Percentiles rank a stretch among this genome's conserved stretches.
phyloP scores from a whole-genome alignment of 2,113 vertebrate genomes.

The Thunnus maccoyii region DNA sequence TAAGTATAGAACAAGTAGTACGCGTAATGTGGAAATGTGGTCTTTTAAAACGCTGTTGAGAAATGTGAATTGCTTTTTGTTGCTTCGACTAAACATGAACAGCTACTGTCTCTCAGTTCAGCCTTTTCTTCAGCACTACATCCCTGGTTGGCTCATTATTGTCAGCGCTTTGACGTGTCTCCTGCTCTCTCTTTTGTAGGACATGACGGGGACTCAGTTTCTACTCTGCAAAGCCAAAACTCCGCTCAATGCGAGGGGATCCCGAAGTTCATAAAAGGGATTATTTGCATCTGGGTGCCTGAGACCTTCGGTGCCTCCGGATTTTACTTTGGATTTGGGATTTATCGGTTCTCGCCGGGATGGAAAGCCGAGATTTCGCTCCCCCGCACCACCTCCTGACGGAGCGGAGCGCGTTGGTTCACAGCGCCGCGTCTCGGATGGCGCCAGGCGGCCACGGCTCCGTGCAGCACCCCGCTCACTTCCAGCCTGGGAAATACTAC shows the following conservation, averaged over 20 bases:
- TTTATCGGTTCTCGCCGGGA: constrained; percentile 85
- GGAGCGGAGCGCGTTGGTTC: constrained; percentile 91
- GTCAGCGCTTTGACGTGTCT: constrained; percentile 76
- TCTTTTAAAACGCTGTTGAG: constrained; percentile 1
- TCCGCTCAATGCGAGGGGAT: constrained; percentile 81
- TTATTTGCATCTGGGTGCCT: constrained; percentile 85
- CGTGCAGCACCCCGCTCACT: constrained; percentile 91
- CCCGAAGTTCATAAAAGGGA: constrained; percentile 85
- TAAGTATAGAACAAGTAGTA: neutral
- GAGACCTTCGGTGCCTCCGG: constrained; percentile 80
- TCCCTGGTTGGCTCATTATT: constrained; percentile 71
- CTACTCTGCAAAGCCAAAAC: constrained; percentile 77
- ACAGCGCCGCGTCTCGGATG: constrained; percentile 89
- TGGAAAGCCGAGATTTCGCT: constrained; percentile 97
- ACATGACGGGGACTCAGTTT: constrained; percentile 85
- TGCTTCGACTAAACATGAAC: constrained; percentile 57
- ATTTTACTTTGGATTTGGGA: constrained; percentile 85
- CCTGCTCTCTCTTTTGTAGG: constrained; percentile 81
- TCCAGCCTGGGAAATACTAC: constrained; percentile 95
- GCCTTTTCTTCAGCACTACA: constrained; percentile 55
- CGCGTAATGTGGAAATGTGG: neutral
- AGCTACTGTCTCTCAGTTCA: constrained; percentile 51
- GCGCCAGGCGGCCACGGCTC: constrained; percentile 88
- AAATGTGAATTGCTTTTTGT: constrained; percentile 15
- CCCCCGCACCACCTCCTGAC: constrained; percentile 94